phyloP scores from a whole-genome alignment of 92 coral and sea anemone genomes.

The Parazoanthus darwini region DNA sequence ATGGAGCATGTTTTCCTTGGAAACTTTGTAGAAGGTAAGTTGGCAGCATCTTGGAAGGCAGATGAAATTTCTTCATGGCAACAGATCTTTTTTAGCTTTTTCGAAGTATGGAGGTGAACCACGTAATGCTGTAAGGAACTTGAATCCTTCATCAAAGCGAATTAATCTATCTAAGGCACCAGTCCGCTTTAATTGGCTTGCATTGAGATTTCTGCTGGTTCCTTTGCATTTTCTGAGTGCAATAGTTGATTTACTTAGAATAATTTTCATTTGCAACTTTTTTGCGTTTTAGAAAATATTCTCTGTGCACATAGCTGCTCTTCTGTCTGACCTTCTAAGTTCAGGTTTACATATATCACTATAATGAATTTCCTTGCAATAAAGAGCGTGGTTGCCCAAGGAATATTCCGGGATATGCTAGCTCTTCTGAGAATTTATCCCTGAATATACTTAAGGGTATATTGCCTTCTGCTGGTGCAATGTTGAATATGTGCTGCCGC shows the following conservation, averaged over 20 bases:
- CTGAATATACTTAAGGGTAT: constrained; percentile 34
- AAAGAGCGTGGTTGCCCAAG: not conserved
- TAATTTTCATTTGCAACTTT: constrained; percentile 73
- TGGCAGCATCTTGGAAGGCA: no score
- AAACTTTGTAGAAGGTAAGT: no score
- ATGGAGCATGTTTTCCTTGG: no score
- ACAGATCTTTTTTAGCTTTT: no score
- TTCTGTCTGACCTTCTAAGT: constrained; percentile 57
- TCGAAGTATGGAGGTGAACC: constrained; percentile 75
- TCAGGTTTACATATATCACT: constrained; percentile 5
- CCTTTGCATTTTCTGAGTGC: constrained; percentile 57
- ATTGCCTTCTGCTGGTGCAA: constrained; percentile 74
- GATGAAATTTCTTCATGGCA: no score
- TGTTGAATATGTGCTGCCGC: constrained; percentile 56
- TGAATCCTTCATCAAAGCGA: constrained; percentile 20
- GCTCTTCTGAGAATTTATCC: constrained; percentile 49
- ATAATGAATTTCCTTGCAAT: constrained; percentile 42
- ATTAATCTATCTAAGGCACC: constrained; percentile 54
- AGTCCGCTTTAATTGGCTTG: constrained; percentile 42
- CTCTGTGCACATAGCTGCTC: constrained; percentile 41
- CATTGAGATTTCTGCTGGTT: not conserved
- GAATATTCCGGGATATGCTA: no score
- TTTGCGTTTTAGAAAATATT: constrained; percentile 46
- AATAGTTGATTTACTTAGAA: constrained; percentile 53
- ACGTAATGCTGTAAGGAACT: constrained; percentile 54